phyloP scores from a whole-genome alignment of 1,140 invertebrate species.

The Drosophila nasuta region DNA sequence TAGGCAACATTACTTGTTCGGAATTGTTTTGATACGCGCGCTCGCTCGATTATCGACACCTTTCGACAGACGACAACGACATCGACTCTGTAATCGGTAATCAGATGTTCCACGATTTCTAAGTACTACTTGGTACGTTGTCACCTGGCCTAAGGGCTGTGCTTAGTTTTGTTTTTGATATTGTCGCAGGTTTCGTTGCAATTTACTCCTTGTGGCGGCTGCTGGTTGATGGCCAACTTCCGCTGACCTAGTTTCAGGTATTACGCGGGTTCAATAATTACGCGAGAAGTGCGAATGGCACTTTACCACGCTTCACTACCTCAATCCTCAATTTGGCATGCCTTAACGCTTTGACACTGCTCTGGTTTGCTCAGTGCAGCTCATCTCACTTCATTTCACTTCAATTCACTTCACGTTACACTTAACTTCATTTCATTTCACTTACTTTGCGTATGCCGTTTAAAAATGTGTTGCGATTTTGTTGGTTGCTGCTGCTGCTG shows the following conservation, averaged over 20 bases:
- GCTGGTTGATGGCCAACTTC: slow-evolving; percentile 60
- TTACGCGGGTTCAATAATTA: slow-evolving; percentile 66
- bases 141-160: slow-evolving; percentile 25
- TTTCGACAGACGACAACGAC: background rate
- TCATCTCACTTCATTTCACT: slow-evolving; percentile 5
- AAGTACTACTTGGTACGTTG: slow-evolving; percentile 12
- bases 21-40: slow-evolving; percentile 15
- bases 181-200: slow-evolving; percentile 8
- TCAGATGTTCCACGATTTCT: slow-evolving; percentile 20
- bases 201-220: slow-evolving; percentile 12
- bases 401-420: slow-evolving; percentile 20
- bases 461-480: slow-evolving; percentile 74
- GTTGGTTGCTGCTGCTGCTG: slow-evolving; percentile 42
- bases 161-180: slow-evolving; percentile 5
- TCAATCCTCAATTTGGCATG: background rate
- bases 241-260: slow-evolving; percentile 73
- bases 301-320: slow-evolving; percentile 15
- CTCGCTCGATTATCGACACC: slow-evolving; percentile 39
- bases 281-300: slow-evolving; percentile 52
- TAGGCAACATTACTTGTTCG: slow-evolving; percentile 42
- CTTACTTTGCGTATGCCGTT: slow-evolving; percentile 81
- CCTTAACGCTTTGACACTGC: background rate
- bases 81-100: slow-evolving; percentile 24
- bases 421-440: slow-evolving; percentile 61
- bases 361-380: background rate